Evolutionary conservation across 2,113 vertebrate genomes (phyloP).

Genomic region (Mustela nigripes): DNA sequence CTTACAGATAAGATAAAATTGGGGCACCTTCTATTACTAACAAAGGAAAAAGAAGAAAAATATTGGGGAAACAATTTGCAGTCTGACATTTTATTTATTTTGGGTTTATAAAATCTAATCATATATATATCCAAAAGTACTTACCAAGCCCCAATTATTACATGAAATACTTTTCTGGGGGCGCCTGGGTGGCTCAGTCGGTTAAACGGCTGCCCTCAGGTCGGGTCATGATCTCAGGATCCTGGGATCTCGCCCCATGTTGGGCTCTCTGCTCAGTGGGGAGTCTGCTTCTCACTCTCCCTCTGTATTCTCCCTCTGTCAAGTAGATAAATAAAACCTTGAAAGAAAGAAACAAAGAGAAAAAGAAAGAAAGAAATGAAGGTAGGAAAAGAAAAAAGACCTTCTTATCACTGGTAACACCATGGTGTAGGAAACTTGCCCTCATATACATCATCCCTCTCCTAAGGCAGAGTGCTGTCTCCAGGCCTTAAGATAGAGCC

Average conservation of each 20-base stretch:
- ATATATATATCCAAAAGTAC: background rate
- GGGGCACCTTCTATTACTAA: background rate
- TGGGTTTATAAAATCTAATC: background rate
- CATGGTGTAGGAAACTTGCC: background rate
- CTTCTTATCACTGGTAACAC: background rate
- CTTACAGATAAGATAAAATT: background rate
- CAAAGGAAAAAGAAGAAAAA: background rate
- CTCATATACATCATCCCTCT: background rate
- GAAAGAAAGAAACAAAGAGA: background rate
- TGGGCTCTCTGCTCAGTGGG: background rate
- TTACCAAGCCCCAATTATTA: background rate
- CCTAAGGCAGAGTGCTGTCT: background rate
- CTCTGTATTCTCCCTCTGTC: background rate
- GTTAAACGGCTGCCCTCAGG: too few relatives aligned
- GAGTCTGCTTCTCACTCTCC: background rate
- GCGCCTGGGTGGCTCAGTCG: too few relatives aligned
- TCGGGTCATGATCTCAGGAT: too few relatives aligned
- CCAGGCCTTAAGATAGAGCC: background rate
- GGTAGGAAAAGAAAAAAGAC: background rate
- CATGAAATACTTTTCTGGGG: slow-evolving; percentile 8
- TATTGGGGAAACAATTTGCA: background rate
- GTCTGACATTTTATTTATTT: background rate
- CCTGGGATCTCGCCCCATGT: too few relatives aligned
- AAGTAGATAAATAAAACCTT: background rate
- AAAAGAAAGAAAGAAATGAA: too few relatives aligned